Evolutionary conservation across 1,140 invertebrate genomes (phyloP), one percentile per base, ranked within the genome.

Genomic region (Neodiprion virginianus): DNA sequence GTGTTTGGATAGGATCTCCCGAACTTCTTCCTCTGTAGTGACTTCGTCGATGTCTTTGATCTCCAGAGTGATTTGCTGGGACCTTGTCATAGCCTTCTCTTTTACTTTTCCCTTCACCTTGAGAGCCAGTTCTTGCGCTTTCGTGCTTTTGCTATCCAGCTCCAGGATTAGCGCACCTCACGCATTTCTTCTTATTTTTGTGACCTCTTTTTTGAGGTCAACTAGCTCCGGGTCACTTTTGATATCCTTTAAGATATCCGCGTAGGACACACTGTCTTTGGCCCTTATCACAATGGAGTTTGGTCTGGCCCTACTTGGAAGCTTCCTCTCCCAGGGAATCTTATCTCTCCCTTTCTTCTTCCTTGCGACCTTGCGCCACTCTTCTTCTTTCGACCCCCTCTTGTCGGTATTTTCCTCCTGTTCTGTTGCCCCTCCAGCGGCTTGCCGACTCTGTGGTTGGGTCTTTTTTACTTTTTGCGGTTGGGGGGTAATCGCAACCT

Each of bases 21-120:
- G 17, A 21, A 21, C 17, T 21, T 21, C 17, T 21, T 21, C 17
- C 17, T 21, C 69, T 28, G 7, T 67, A 1, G 71, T 72, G 65
- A 68, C 71, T 28, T 50, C 69, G n/a, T 72, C 74, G 12, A 69
- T 23, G 48, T 69, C 67, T 14, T 67, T 9, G 17, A 72, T 72
- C 21, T 72, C 47, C 47, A 75, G 21, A 12, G 67, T 61, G n/a
- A 12, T 40, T 28, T 28, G 67, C 67, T 50, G 69, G 1, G 23
- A 23, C 69, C 67, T 67, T 47, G 65, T 67, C 49, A 67, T 72
- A 28, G 4, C 69, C 71, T 61, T 67, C 17, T 69, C 14, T 9
- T 50, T 65, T 21, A 74, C 17, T 53, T 9, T 68, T 8, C 1
- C 47, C 8, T 17, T 50, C 8, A 70, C 67, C 11, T 53, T 68